Evolutionary conservation across 2,888 invertebrate genomes (phyloP).

Genomic region (Amblyteles armatorius): DNA sequence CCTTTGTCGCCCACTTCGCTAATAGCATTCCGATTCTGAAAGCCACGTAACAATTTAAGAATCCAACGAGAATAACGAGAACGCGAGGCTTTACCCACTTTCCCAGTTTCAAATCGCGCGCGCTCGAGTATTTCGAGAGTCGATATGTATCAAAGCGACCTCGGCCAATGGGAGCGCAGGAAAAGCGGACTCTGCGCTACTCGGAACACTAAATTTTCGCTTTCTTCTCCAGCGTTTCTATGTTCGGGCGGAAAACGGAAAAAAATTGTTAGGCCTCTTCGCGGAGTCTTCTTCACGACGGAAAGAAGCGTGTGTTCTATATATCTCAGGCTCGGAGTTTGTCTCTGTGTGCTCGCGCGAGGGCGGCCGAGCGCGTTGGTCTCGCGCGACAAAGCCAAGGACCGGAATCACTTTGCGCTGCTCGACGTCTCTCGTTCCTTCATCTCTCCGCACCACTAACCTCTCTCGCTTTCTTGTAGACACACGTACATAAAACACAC

Average conservation of each 20-base stretch:
- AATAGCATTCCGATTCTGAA: background rate
- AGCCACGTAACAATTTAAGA: background rate
- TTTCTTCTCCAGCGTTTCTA: background rate
- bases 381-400: constrained; percentile 63
- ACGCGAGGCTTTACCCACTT: background rate
- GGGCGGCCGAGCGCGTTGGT: constrained; percentile 45
- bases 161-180: background rate
- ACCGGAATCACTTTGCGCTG: constrained; percentile 66
- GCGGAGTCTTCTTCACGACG: constrained; percentile 31
- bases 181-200: background rate
- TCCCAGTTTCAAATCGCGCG: background rate
- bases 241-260: background rate
- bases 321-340: constrained; percentile 34
- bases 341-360: background rate
- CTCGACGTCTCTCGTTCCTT: constrained; percentile 52
- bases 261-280: constrained; percentile 12
- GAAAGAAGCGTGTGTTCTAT: constrained; percentile 37
- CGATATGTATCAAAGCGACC: background rate
- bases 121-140: background rate
- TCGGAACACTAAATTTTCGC: background rate
- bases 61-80: constrained; percentile 3
- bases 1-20: background rate
- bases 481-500: constrained; percentile 8
- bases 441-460: constrained; percentile 51
- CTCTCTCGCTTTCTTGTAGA: constrained; percentile 35